phyloP scores from a whole-genome alignment of 1,140 invertebrate species.

The Vollenhovia emeryi region DNA sequence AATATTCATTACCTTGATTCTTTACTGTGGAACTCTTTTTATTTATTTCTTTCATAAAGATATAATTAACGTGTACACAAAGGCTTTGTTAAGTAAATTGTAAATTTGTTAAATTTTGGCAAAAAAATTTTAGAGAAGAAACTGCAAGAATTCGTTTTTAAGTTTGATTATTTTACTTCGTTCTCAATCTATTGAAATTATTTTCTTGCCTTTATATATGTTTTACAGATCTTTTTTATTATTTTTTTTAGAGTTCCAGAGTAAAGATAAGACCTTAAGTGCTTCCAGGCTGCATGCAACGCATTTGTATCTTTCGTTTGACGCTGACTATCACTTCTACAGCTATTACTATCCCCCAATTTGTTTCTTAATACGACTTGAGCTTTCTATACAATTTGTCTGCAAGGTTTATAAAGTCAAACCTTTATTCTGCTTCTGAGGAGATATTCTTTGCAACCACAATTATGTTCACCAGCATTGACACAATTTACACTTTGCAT shows the following conservation, averaged over 20 bases:
- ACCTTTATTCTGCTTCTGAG: slow-evolving; percentile 22
- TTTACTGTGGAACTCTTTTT: slow-evolving; percentile 77
- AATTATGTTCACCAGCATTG: slow-evolving; percentile 16
- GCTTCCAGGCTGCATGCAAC: slow-evolving; percentile 63
- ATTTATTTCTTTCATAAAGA: slow-evolving; percentile 20
- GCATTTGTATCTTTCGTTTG: slow-evolving; percentile 59
- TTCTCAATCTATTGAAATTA: slow-evolving; percentile 2
- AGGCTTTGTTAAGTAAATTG: too few species aligned
- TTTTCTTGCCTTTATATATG: slow-evolving; percentile 35
- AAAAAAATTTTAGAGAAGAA: not conserved
- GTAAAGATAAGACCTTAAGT: slow-evolving; percentile 62
- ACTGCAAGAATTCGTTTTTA: not conserved
- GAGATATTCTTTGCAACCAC: slow-evolving; percentile 1
- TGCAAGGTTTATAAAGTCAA: slow-evolving; percentile 14
- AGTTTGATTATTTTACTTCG: not conserved
- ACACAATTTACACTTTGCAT: not conserved
- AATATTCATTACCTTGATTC: slow-evolving; percentile 56
- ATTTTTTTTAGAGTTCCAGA: slow-evolving; percentile 67
- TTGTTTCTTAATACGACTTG: slow-evolving; percentile 16
- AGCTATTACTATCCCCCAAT: slow-evolving; percentile 13
- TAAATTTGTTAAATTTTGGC: slow-evolving; percentile 6
- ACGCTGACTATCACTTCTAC: slow-evolving; percentile 33
- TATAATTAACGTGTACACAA: not conserved
- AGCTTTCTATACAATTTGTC: slow-evolving; percentile 34
- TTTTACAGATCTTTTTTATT: slow-evolving; percentile 2